Percentiles rank a stretch among this genome's conserved stretches.
Evolutionary conservation across 2,888 invertebrate species (phyloP).

Genomic region (Caenorhabditis japonica): DNA sequence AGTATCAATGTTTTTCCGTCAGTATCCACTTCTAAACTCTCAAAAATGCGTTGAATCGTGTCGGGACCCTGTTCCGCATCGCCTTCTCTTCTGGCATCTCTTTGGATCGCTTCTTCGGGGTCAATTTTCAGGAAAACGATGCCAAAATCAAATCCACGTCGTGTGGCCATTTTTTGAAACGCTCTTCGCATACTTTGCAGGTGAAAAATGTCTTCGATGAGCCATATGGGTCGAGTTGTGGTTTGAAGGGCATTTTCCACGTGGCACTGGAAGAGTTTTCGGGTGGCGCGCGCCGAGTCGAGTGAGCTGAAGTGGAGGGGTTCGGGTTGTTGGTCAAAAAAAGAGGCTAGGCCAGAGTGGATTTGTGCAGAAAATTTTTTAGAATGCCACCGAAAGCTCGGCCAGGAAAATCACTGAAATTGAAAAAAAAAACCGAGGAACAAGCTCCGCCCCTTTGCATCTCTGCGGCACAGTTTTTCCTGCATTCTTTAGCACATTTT

Average conservation of each 20-base stretch:
- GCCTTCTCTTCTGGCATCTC: constrained; percentile 29
- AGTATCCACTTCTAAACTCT: constrained; percentile 22
- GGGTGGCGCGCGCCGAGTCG: constrained; percentile 7
- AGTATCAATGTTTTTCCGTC: not conserved
- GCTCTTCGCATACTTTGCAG: constrained; percentile 64
- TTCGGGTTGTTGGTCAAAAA: no score
- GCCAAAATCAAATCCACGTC: constrained; percentile 22
- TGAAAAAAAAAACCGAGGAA: no score
- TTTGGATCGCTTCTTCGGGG: constrained; percentile 23
- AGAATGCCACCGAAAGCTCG: no score
- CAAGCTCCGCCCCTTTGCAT: no score
- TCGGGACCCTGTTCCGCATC: constrained; percentile 10
- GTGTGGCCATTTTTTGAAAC: constrained; percentile 46
- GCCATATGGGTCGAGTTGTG: not conserved
- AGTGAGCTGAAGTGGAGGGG: not conserved
- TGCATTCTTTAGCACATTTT: no score
- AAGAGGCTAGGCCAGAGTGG: no score
- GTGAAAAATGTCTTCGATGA: constrained; percentile 59
- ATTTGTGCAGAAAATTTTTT: not conserved
- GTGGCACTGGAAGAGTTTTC: constrained; percentile 30
- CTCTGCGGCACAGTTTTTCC: no score
- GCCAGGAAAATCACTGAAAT: no score
- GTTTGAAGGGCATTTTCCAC: constrained; percentile 1
- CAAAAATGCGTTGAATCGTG: constrained; percentile 28
- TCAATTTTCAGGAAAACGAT: constrained; percentile 29